Base-by-base conservation (phyloP, 2,797 vertebrate species). In the Halcyon smyrnensis region DNA sequence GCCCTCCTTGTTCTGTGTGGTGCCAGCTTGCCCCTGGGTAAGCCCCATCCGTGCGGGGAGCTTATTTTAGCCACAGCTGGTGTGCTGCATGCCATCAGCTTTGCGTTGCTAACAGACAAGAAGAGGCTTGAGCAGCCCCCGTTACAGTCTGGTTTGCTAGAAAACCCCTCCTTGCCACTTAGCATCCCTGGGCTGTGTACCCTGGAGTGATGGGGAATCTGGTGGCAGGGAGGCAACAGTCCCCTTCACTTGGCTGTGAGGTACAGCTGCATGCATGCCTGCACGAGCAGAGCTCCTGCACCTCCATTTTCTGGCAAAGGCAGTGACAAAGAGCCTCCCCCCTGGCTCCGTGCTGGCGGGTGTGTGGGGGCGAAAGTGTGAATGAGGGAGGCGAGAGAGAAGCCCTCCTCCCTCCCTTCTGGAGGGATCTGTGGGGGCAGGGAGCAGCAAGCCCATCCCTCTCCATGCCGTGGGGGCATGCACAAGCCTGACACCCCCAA, bases 361-460 rank as follows among this genome's bases (percentile, higher is more conserved):
- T 67, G 63, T 84, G 87, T 45, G 79, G 62, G 84, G 56, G 84
- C 2, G 71, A 82, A n/a, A 71, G 83, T 75, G 90, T 45, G 74
- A 94, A 73, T 1, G 36, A 76, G 65, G 71, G 41, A 70, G 48
- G 74, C 0, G 14, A 73, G 43, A 43, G 74, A 91, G 62, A 91
- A 79, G 11, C 68, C 75, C 7, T 78, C 60, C 78, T 94, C 71
- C 65, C 64, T 90, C 69, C 53, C 77, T 94, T 90, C 86, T 87
- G 81, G 59, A 79, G 50, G 34, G 69, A 45, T n/a, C 23, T 46
- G 63, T 0, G 10, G 56, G 7, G 6, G 4, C 3, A 37, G 8
- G 24, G 17, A 69, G 59, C 62, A 69, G 41, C 6, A 27, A 84
- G 74, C 43, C 63, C 73, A 79, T 30, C 50, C 48, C 32, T 89